Evolutionary conservation across 1,140 invertebrate genomes (phyloP), one percentile per base, ranked within the genome.

Genomic region (Philotrypesis tridentata): DNA sequence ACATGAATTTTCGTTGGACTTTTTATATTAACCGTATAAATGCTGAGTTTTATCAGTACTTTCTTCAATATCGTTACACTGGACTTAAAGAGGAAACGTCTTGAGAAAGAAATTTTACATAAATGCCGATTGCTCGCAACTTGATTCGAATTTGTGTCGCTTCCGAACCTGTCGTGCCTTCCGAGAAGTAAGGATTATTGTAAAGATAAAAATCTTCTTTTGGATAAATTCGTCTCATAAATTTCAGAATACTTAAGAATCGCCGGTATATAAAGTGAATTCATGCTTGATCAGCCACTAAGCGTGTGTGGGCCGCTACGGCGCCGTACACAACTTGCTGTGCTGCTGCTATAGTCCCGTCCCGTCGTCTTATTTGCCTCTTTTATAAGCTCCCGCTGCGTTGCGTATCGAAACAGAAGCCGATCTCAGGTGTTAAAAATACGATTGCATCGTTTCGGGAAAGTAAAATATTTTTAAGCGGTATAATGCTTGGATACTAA

Each of bases 271-370:
- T 81, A 81, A 81, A 81, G 73, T 76, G 65, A 77, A 82, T 82
- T 82, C 80, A 77, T 82, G 61, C 29, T 71, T 82, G 80, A 82
- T 82, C 80, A 76, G 80, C 63, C 23, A 71, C 70, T 82, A 76
- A 71, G 80, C 65, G 43, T 71, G 80, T 82, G 80, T 82, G 80
- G 65, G 73, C 80, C 25, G 73, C 9, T 31, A 31, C 29, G 72
- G 63, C 72, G 72, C 79, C 79, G 70, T 68, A 61, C 65, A 81
- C 60, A 70, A 33, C 43, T 21, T 74, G 33, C n/a, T n/a, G 2
- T 37, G 29, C 70, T 73, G 14, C 8, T 12, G 67, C 60, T 29
- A 55, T 17, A n/a, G n/a, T n/a, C n/a, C n/a, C n/a, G n/a, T n/a
- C 48, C 17, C 21, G 48, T 55, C 4, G 21, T 70, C 25, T 72